Evolutionary conservation across 2,888 invertebrate species (phyloP), one percentile per base, ranked within the genome.

Genomic region (Lydus trimaculatus): DNA sequence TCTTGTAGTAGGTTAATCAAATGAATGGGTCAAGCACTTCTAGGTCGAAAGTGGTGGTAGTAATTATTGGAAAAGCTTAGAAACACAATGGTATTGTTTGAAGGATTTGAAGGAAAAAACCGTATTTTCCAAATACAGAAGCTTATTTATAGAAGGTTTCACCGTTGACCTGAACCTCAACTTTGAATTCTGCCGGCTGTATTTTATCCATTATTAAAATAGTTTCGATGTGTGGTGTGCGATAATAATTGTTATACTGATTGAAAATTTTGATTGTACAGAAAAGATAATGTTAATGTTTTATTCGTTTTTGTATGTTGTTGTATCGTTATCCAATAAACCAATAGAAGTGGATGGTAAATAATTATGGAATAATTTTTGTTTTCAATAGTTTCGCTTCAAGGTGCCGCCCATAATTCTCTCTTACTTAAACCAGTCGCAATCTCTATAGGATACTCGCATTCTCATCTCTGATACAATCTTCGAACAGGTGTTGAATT

Each of bases 401-500:
- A 52, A 73, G 80, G 78, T 76, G 77, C 75, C 72, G 65, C 73
- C 56, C 58, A 65, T 23, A 52, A 23, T 23, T 52, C 23, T 52
- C 11, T 20, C 9, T 52, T 66, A 58, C 66, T 17, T 17, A 79
- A 79, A 79, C 79, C 77, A 77, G 77, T 79, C 75, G 75, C 75
- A 72, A 67, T 76, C 71, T 75, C 75, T 71, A 75, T 72, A 78
- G 78, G 63, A 65, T 73, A 67, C 75, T 76, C 73, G 74, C 75
- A 74, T 78, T 80, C 75, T 76, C 75, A 78, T 76, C 59, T 52
- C 63, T 65, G 79, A 80, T 80, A 79, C 58, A 70, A 80, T 81
- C 81, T 74, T 62, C 72, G 70, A 76, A 77, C 78, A 80, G 80
- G 79, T 80, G 81, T 77, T 80, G 78, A 80, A 81, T 81, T 81